These are phyloP conservation scores for Zeus faber DNA, from an alignment of 2,113 vertebrate species.

Conservation along the genomic window DNA sequence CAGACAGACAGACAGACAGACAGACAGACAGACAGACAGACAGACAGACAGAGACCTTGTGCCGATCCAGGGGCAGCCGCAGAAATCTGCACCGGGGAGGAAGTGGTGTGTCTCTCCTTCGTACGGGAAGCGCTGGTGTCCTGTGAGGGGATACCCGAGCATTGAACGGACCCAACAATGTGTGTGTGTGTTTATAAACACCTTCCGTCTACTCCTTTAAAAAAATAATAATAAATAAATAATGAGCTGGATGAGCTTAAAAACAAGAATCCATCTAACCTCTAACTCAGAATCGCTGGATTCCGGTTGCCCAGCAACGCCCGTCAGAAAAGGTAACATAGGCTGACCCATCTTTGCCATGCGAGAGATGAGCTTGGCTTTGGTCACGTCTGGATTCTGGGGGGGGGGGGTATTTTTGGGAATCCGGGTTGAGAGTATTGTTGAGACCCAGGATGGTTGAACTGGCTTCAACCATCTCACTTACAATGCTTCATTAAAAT, in stretches of 20 bases:
- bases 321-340: slow-evolving; percentile 89
- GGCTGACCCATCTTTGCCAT: slow-evolving; percentile 99
- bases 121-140: slow-evolving; percentile 72
- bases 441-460: not conserved
- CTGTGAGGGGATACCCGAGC: slow-evolving; percentile 56
- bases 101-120: slow-evolving; percentile 56
- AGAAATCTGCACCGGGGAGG: slow-evolving; percentile 69
- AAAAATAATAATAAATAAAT: not conserved
- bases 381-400: slow-evolving; percentile 89
- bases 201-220: not conserved
- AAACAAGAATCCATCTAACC: slow-evolving; percentile 70
- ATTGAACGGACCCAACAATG: not conserved
- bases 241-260: too few species aligned
- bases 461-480: not conserved
- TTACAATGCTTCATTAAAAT: not conserved
- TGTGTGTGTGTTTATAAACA: not conserved
- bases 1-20: not conserved
- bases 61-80: slow-evolving; percentile 44
- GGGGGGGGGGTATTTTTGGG: too few species aligned
- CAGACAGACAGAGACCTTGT: slow-evolving; percentile 44
- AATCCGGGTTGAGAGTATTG: too few species aligned
- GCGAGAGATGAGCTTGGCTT: slow-evolving; percentile 95
- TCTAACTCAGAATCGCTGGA: slow-evolving; percentile 92
- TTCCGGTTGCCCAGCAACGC: slow-evolving; percentile 81
- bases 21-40: not conserved